Conservation (phyloP, 2,113 vertebrate genomes). For the Thalassarche chlororhynchos region DNA sequence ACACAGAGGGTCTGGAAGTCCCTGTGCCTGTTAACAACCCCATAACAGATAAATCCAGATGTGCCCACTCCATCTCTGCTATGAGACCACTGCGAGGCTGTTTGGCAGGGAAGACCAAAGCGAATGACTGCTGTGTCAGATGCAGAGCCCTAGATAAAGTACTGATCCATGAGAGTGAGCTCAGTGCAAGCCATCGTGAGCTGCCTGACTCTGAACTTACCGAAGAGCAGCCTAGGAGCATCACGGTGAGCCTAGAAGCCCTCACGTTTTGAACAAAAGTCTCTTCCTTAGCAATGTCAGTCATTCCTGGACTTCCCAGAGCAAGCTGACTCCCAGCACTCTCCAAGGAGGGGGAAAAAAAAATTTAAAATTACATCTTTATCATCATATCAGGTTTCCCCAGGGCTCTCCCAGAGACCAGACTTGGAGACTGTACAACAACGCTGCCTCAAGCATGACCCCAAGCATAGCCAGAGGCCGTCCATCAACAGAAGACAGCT, state of each 20-base stretch:
- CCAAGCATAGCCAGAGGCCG: not conserved
- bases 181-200: not conserved
- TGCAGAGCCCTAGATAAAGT: not conserved
- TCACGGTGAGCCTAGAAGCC: accelerated
- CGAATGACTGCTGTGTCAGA: accelerated
- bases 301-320: not conserved
- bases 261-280: accelerated
- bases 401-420: not conserved
- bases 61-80: not conserved
- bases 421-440: not conserved
- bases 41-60: not conserved
- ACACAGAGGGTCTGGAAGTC: not conserved
- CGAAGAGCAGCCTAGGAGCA: not conserved
- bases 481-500: not conserved
- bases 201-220: not conserved
- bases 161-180: accelerated
- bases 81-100: not conserved
- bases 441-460: not conserved
- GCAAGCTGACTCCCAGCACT: not conserved
- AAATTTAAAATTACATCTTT: not conserved
- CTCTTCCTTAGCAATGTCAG: not conserved
- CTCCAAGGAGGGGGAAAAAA: not conserved
- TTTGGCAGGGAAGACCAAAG: not conserved
- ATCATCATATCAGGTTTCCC: not conserved
- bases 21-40: not conserved